These are phyloP conservation scores for Drosophila siamana DNA, from an alignment of 2,888 invertebrate species.

Conservation along the genomic window DNA sequence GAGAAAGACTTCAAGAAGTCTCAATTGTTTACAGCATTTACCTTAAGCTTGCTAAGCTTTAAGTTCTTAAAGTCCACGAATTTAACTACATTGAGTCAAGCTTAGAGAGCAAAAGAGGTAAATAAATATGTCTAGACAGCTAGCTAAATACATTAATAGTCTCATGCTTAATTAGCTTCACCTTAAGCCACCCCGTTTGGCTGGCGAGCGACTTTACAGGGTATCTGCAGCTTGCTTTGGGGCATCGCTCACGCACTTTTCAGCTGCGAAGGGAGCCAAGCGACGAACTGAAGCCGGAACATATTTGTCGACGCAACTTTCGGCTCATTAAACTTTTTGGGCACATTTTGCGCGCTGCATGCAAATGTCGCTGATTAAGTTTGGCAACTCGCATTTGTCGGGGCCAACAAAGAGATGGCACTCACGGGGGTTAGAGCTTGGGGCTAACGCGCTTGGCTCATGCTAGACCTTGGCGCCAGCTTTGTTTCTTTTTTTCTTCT, in stretches of 20 bases:
- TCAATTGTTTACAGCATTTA: too few species aligned
- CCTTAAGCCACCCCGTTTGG: too few species aligned
- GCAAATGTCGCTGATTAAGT: conserved; percentile 71
- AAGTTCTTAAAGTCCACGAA: too few species aligned
- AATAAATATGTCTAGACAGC: too few species aligned
- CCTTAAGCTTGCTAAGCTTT: too few species aligned
- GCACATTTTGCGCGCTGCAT: conserved; percentile 64
- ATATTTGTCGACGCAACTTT: conserved; percentile 71
- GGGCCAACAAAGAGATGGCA: not conserved
- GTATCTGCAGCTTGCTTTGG: too few species aligned
- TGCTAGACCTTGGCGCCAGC: conserved; percentile 51
- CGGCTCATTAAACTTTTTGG: conserved; percentile 73
- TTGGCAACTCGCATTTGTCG: conserved; percentile 20
- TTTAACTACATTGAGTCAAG: too few species aligned
- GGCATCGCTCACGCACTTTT: conserved; percentile 70
- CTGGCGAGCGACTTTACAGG: too few species aligned
- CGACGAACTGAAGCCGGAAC: conserved; percentile 63
- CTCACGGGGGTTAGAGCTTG: not conserved
- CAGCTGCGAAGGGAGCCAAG: not conserved
- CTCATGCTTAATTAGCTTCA: too few species aligned
- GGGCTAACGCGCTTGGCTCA: conserved; percentile 10
- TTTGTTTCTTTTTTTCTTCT: not conserved
- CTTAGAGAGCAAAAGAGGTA: too few species aligned
- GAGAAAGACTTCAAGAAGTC: too few species aligned
- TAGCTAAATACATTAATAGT: too few species aligned